Conservation (phyloP, 2,888 invertebrate species). For the Sinohyriopsis cumingii region DNA sequence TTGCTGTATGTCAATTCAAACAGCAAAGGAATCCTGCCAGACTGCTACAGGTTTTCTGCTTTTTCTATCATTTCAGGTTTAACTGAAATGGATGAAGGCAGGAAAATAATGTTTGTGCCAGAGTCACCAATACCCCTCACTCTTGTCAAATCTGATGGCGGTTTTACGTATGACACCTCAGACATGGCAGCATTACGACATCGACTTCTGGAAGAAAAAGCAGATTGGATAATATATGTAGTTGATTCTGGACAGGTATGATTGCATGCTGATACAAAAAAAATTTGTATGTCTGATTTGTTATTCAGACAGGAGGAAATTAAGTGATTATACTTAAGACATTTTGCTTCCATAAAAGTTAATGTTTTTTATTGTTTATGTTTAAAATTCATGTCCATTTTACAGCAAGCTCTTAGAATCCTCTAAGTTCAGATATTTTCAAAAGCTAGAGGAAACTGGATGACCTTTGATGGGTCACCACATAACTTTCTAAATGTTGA, state of each 20-base stretch:
- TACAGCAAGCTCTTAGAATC: too few relatives aligned
- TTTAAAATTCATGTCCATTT: too few relatives aligned
- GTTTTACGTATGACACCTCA: conserved; percentile 97
- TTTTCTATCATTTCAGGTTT: conserved; percentile 71
- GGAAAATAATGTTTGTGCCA: conserved; percentile 76
- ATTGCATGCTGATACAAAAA: background rate
- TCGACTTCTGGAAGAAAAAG: conserved; percentile 79
- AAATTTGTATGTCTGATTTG: background rate
- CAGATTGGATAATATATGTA: conserved; percentile 92
- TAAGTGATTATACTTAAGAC: too few relatives aligned
- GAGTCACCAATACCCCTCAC: conserved; percentile 84
- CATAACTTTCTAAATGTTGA: too few relatives aligned
- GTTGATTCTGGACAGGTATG: conserved; percentile 91
- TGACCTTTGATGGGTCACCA: too few relatives aligned
- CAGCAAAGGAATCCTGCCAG: too few relatives aligned
- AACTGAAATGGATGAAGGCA: conserved; percentile 80
- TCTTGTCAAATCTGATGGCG: conserved; percentile 96
- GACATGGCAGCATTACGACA: conserved; percentile 95
- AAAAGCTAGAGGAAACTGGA: too few relatives aligned
- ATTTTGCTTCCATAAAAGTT: too few relatives aligned
- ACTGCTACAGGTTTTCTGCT: background rate
- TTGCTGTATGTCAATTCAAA: too few relatives aligned
- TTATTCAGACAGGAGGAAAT: too few relatives aligned
- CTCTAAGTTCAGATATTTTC: too few relatives aligned
- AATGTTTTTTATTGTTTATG: too few relatives aligned